These are phyloP conservation scores for Nesidiocoris tenuis DNA, from an alignment of 2,888 invertebrate genomes.

Conservation along the genomic window DNA sequence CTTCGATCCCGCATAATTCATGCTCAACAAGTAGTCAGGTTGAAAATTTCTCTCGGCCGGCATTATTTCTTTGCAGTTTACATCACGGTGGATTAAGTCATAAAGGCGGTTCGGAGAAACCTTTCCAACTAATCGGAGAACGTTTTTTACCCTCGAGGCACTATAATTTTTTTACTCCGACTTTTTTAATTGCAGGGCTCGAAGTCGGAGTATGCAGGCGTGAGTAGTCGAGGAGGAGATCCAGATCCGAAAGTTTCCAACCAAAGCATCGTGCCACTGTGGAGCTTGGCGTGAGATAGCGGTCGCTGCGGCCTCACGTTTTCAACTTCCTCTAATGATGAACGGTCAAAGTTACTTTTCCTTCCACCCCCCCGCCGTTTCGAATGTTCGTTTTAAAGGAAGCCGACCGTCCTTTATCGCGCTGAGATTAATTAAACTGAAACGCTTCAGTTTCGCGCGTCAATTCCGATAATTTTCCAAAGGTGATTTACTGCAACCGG, in stretches of 20 bases:
- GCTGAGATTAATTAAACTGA: constrained; percentile 21
- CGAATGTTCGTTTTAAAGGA: constrained; percentile 17
- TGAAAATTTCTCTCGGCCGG: too few species aligned
- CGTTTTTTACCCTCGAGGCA: neutral
- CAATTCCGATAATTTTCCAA: constrained; percentile 3
- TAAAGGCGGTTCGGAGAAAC: neutral
- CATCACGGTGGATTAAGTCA: neutral
- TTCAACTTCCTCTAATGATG: constrained; percentile 23
- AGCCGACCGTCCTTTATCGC: constrained; percentile 9
- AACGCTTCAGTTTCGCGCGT: constrained; percentile 16
- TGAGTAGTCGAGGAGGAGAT: neutral
- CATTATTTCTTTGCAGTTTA: too few species aligned
- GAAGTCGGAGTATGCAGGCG: neutral
- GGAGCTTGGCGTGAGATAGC: constrained; percentile 17
- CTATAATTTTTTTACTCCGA: neutral
- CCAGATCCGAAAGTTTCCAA: constrained; percentile 3
- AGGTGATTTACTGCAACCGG: neutral
- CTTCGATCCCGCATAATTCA: too few species aligned
- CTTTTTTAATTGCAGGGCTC: neutral
- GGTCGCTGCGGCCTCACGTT: constrained; percentile 18
- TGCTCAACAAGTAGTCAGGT: too few species aligned
- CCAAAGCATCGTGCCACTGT: neutral
- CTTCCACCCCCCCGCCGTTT: neutral
- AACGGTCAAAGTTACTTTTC: constrained; percentile 18
- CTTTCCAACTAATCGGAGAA: neutral